Conservation (phyloP, 2,797 vertebrate genomes). For the Austrolebias charrua region DNA sequence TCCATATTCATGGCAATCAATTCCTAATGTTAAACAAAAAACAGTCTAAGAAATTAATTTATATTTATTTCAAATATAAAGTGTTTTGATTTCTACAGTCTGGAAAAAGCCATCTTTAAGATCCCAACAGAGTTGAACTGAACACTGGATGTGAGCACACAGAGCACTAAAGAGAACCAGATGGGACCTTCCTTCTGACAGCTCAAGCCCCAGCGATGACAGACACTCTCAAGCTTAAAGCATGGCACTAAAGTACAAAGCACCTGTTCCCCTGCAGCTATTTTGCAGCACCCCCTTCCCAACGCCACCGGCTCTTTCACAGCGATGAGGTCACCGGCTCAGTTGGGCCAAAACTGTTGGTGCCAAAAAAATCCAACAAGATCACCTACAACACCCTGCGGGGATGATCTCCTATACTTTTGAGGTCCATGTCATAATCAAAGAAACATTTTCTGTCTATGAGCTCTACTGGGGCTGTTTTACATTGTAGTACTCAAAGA, state of each 20-base stretch:
- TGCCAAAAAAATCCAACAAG: slow-evolving; percentile 49
- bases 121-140: slow-evolving; percentile 3
- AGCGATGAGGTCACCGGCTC: slow-evolving; percentile 71
- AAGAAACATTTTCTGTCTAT: slow-evolving; percentile 7
- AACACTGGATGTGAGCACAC: slow-evolving; percentile 14
- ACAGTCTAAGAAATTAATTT: no score
- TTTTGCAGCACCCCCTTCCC: slow-evolving; percentile 27
- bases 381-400: slow-evolving; percentile 35
- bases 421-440: slow-evolving; percentile 33
- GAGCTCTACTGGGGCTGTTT: slow-evolving; percentile 9
- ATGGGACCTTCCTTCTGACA: slow-evolving; percentile 71
- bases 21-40: no score
- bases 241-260: slow-evolving; percentile 61
- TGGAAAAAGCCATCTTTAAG: background rate
- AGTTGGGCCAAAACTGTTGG: slow-evolving; percentile 52
- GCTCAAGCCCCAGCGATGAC: slow-evolving; percentile 64
- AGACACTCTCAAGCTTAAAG: slow-evolving; percentile 68
- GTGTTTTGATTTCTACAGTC: background rate
- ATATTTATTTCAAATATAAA: no score
- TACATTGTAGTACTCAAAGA: background rate
- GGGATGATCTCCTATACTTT: background rate
- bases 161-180: slow-evolving; percentile 65
- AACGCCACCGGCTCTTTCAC: slow-evolving; percentile 51
- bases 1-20: no score
- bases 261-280: slow-evolving; percentile 74